Evolutionary conservation across 2,113 vertebrate genomes (phyloP).

Genomic region (Diglossa brunneiventris): DNA sequence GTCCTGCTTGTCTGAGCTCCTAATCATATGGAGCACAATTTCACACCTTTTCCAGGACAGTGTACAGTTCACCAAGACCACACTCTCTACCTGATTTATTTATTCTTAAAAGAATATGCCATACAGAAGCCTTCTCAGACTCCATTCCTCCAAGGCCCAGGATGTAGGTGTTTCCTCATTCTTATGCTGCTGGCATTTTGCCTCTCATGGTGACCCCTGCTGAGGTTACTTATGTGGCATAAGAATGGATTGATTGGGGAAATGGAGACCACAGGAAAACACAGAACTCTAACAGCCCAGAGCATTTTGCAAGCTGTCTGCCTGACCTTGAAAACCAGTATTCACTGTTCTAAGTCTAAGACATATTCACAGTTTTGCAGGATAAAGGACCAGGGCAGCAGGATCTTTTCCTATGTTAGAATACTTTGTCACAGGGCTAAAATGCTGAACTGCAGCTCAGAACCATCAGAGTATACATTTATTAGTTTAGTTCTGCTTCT

Average conservation of each 20-base stretch:
- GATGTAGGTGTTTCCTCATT: neutral
- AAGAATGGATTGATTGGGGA: neutral
- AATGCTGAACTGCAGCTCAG: neutral
- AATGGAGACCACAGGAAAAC: neutral
- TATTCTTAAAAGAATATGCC: neutral
- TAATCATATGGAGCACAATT: neutral
- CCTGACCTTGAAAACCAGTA: constrained; percentile 1
- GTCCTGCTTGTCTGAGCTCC: neutral
- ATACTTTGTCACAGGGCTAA: neutral
- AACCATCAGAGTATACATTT: neutral
- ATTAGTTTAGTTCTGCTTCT: neutral
- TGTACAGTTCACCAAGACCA: neutral
- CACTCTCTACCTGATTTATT: neutral
- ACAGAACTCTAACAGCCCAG: neutral
- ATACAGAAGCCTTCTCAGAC: neutral
- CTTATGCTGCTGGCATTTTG: neutral
- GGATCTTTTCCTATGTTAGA: neutral
- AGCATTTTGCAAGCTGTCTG: neutral
- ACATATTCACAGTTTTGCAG: neutral
- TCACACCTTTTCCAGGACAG: neutral
- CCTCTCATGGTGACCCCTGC: neutral
- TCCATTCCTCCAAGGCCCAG: neutral
- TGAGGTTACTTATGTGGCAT: neutral
- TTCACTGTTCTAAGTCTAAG: neutral
- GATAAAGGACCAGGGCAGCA: neutral